phyloP scores from a whole-genome alignment of 2,113 vertebrate species.

The Caranx ignobilis region DNA sequence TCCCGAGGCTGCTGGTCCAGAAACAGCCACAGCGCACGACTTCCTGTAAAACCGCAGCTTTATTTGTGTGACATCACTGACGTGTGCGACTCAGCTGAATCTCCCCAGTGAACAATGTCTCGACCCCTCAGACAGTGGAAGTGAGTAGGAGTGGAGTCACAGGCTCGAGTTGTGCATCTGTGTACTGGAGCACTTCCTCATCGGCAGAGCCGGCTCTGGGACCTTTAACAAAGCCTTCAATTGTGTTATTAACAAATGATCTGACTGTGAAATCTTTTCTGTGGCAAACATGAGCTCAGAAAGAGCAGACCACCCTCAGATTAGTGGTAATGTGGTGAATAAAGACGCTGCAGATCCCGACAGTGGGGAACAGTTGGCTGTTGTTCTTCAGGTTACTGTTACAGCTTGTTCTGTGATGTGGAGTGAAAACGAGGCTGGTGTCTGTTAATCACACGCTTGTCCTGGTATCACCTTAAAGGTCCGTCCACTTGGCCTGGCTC shows the following conservation, averaged over 20 bases:
- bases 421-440: constrained; percentile 13
- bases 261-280: neutral
- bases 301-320: constrained; percentile 14
- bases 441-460: constrained; percentile 44
- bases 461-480: constrained; percentile 29
- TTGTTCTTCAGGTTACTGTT: constrained; percentile 42
- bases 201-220: neutral
- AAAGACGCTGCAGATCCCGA: constrained; percentile 13
- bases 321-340: constrained; percentile 22
- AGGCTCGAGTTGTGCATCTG: constrained; percentile 9
- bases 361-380: constrained; percentile 36
- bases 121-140: constrained; percentile 31
- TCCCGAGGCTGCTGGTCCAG: neutral
- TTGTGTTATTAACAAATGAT: constrained; percentile 45
- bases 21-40: neutral
- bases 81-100: constrained; percentile 42
- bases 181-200: neutral
- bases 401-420: constrained; percentile 34
- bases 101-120: constrained; percentile 49
- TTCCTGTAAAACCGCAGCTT: constrained; percentile 20
- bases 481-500: too few relatives aligned
- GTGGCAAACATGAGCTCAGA: constrained; percentile 16
- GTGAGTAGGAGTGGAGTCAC: constrained; percentile 56
- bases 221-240: constrained; percentile 8
- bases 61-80: constrained; percentile 47